Base-by-base conservation (phyloP, 2,888 invertebrate genomes). In the Pseudococcus viburni region DNA sequence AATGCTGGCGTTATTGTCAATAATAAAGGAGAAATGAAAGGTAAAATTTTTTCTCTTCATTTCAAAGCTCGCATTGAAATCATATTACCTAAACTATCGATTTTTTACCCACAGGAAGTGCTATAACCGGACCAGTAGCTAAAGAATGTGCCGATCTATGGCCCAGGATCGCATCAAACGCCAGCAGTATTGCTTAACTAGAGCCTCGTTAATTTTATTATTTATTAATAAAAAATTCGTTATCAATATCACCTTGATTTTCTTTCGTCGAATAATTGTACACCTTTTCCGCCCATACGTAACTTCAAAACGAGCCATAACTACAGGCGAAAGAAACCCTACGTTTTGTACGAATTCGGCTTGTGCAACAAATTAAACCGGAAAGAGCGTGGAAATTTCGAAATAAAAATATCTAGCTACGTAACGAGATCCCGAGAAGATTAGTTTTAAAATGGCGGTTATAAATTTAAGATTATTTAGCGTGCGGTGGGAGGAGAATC, bases 21-120 rank as follows among this genome's bases (percentile, higher is more conserved):
- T 93, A 99, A 99, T 92, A 99, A 99, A 93, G 99, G 99, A 89
- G 99, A 99, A 94, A 99, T 99, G 99, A 99, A 99, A 93, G 99
- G 98, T 93, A 90, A 90, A 3, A 55, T 55, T 55, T 55, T 46
- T 46, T 46, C 12, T 46, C 8, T 33, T 33, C 1, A 33, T 33
- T 33, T 89, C 0, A 11, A 64, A 15, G 3, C 6, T 85, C n/a
- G 8, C 1, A 19, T 51, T 6, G 1, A 46, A 46, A 9, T 85
- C 0, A 59, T 19, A 19, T 19, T 48, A 73, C 4, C 42, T 15
- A 55, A n/a, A 4, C 17, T 19, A 46, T 42, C 15, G 17, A 46
- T 7, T 7, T 64, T 22, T 64, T 19, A 3, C 0, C 89, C 90
- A 55, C 90, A 91, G 93, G 94, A 89, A 99, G 99, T 26, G 99